Evolutionary conservation across 1,140 invertebrate genomes (phyloP), one percentile per base, ranked within the genome.

Genomic region (Drosophila saltans): DNA sequence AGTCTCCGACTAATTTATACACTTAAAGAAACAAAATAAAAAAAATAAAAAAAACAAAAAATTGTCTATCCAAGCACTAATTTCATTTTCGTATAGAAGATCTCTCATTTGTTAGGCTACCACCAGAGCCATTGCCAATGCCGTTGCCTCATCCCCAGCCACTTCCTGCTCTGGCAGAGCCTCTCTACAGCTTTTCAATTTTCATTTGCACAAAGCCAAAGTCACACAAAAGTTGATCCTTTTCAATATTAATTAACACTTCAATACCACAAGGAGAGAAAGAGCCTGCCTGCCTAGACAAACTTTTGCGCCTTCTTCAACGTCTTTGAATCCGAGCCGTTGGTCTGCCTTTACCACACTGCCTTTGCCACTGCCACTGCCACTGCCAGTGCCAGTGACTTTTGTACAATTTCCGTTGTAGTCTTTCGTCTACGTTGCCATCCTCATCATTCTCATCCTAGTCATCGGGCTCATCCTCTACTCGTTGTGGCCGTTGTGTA

Each of bases 211-310:
- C 66, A 77, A 75, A 71, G 69, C 67, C 58, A 69, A 78, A 90
- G 86, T 78, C 82, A 71, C 69, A 89, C 69, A 80, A 89, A 90
- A 90, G 76, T 90, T 90, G 76, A 90, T 90, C 83, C 85, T 82
- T 90, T 90, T 90, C 86, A 90, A 90, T 90, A 90, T 90, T 90
- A 90, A 90, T 90, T 90, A 90, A 90, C 86, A 90, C 86, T 90
- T 90, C 86, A 90, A 90, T 90, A 88, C 86, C 86, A 83, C 78
- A 81, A 72, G 74, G 40, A 65, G 65, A 60, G 64, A 28, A 66
- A 21, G n/a, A 43, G 11, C 41, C 41, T 41, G 56, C 55, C 30
- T 33, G 71, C 52, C 59, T 71, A 79, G 82, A 78, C 81, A 84
- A 89, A 89, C 80, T 89, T 89, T 89, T 58, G 55, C 43, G 71